phyloP scores from a whole-genome alignment of 2,888 invertebrate genomes.

The Panzeria rudis region DNA sequence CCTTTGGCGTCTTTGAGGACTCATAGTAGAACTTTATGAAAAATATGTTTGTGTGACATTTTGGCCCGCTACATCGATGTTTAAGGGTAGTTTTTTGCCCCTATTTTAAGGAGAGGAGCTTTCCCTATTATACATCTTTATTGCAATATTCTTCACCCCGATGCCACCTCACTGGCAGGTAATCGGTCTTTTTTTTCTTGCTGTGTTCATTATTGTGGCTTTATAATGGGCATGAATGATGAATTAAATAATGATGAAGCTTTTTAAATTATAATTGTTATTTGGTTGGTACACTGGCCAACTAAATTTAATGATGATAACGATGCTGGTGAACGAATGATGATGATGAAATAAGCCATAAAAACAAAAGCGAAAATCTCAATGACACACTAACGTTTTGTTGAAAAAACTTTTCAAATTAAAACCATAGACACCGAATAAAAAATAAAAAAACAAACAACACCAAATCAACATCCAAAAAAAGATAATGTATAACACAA shows the following conservation, averaged over 20 bases:
- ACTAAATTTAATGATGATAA: not conserved
- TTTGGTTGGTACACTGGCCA: conserved; percentile 1
- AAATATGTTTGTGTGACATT: too few species aligned
- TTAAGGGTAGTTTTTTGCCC: too few species aligned
- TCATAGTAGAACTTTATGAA: too few species aligned
- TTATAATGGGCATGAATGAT: conserved; percentile 48
- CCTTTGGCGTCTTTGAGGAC: too few species aligned
- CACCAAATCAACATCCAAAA: conserved; percentile 25
- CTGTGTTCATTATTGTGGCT: conserved; percentile 2
- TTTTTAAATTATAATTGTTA: conserved; percentile 16
- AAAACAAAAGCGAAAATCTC: conserved; percentile 67
- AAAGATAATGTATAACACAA: conserved; percentile 9
- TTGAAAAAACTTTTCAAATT: conserved; percentile 52
- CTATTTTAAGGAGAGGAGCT: not conserved
- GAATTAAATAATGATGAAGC: not conserved
- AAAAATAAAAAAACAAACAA: conserved; percentile 17
- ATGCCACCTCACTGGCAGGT: not conserved
- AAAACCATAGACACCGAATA: conserved; percentile 34
- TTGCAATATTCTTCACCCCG: not conserved
- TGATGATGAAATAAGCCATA: conserved; percentile 60
- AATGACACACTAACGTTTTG: conserved; percentile 68
- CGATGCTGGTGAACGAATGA: conserved; percentile 47
- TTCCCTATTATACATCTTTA: not conserved
- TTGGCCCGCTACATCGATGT: too few species aligned
- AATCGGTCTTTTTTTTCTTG: not conserved